These are phyloP conservation scores for Torymus auratus DNA, from an alignment of 2,888 invertebrate genomes.

Conservation along the genomic window DNA sequence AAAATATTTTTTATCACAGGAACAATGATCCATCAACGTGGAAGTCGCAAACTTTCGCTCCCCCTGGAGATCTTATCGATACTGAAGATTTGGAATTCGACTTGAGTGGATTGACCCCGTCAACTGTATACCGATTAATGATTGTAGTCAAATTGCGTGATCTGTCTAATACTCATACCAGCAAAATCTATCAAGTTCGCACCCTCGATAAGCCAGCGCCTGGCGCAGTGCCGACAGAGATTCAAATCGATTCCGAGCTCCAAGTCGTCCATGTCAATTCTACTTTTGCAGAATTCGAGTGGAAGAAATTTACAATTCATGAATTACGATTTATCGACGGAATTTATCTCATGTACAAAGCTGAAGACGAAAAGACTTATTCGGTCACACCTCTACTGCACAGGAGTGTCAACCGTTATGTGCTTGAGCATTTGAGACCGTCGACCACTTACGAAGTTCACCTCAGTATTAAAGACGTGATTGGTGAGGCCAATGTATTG, in stretches of 20 bases:
- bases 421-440: constrained; percentile 87
- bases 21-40: constrained; percentile 85
- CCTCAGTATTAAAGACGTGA: constrained; percentile 89
- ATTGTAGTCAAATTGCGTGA: constrained; percentile 88
- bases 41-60: constrained; percentile 91
- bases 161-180: constrained; percentile 86
- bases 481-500: constrained; percentile 87
- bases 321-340: constrained; percentile 92
- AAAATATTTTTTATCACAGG: constrained; percentile 70
- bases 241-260: constrained; percentile 85
- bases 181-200: constrained; percentile 85
- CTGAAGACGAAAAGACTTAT: constrained; percentile 88
- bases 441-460: constrained; percentile 90
- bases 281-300: constrained; percentile 86
- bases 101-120: constrained; percentile 85
- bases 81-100: constrained; percentile 92
- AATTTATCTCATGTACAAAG: constrained; percentile 90
- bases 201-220: constrained; percentile 80
- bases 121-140: constrained; percentile 89
- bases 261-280: constrained; percentile 86
- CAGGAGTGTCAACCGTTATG: constrained; percentile 86
- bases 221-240: constrained; percentile 80
- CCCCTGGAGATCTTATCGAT: constrained; percentile 90
- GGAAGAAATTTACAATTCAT: constrained; percentile 89
- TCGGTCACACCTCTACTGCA: constrained; percentile 91